These are phyloP conservation scores for Catharus fuscescens DNA, from an alignment of 2,113 vertebrate genomes.

Conservation along the genomic window DNA sequence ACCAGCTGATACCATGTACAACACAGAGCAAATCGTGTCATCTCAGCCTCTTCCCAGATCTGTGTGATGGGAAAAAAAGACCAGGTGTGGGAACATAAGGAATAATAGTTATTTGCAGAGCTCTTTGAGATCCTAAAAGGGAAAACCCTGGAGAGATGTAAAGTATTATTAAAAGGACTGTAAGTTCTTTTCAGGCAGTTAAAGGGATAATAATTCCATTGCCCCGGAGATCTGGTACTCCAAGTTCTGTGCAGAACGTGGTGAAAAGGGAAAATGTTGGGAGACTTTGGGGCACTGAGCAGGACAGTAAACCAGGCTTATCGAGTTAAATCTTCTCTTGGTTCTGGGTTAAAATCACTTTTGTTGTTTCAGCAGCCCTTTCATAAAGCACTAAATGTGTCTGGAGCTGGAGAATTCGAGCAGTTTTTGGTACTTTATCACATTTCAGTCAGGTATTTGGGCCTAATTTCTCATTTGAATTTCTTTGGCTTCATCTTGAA, in stretches of 20 bases:
- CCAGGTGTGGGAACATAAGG: neutral
- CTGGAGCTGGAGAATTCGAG: neutral
- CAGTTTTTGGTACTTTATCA: neutral
- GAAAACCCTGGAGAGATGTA: conserved; percentile 8
- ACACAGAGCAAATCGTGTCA: neutral
- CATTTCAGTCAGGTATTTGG: neutral
- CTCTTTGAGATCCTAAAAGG: conserved; percentile 35
- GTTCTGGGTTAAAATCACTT: neutral
- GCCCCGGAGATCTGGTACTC: conserved; percentile 16
- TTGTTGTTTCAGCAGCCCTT: neutral
- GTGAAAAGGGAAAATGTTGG: neutral
- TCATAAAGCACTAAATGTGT: neutral
- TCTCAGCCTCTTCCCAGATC: neutral
- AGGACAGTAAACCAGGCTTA: neutral
- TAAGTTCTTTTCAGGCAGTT: conserved; percentile 47
- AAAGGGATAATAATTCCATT: conserved; percentile 52
- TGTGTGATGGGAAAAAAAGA: neutral
- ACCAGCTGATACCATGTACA: neutral
- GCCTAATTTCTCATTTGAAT: neutral
- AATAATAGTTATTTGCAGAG: conserved; percentile 18
- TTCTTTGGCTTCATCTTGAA: neutral
- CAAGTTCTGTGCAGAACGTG: neutral
- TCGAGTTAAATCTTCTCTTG: neutral
- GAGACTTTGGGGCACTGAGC: neutral
- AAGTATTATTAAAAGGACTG: conserved; percentile 20